These are phyloP conservation scores for Nasonovia ribisnigri DNA, from an alignment of 2,888 invertebrate species.

Conservation along the genomic window DNA sequence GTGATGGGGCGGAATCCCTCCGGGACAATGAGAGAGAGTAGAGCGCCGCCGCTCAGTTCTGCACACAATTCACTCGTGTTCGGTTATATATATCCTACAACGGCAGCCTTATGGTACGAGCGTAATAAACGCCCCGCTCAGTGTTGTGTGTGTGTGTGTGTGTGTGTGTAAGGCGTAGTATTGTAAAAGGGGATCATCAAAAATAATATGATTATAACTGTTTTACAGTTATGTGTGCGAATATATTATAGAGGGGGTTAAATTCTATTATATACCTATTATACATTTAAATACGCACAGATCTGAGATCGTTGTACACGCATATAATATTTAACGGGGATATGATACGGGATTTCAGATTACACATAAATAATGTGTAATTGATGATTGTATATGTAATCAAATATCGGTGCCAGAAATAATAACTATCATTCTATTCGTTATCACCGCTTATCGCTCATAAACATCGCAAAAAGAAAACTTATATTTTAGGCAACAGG, in stretches of 20 bases:
- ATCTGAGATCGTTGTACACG: not conserved
- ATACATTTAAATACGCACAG: not conserved
- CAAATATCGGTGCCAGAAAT: not conserved
- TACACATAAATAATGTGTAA: not conserved
- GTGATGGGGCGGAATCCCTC: conserved; percentile 30
- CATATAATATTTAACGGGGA: not conserved
- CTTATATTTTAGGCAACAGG: not conserved
- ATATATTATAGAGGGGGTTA: not conserved
- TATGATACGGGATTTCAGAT: not conserved
- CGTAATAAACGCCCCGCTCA: conserved; percentile 50
- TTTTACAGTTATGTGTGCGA: conserved; percentile 18
- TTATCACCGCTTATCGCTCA: not conserved
- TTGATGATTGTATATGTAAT: not conserved
- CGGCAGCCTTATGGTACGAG: conserved; percentile 8
- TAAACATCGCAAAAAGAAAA: not conserved
- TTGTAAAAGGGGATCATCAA: conserved; percentile 46
- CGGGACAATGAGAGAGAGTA: not conserved
- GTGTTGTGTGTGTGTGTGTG: not conserved
- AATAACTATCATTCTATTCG: not conserved
- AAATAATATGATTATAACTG: conserved; percentile 55
- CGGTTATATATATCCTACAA: not conserved
- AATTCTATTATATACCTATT: conserved; percentile 19
- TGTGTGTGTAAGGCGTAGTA: not conserved
- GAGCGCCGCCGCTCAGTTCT: conserved; percentile 14
- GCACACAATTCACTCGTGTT: conserved; percentile 42